Evolutionary conservation across 2,888 invertebrate genomes (phyloP), one percentile per base, ranked within the genome.

Genomic region (Agrochola circellaris): DNA sequence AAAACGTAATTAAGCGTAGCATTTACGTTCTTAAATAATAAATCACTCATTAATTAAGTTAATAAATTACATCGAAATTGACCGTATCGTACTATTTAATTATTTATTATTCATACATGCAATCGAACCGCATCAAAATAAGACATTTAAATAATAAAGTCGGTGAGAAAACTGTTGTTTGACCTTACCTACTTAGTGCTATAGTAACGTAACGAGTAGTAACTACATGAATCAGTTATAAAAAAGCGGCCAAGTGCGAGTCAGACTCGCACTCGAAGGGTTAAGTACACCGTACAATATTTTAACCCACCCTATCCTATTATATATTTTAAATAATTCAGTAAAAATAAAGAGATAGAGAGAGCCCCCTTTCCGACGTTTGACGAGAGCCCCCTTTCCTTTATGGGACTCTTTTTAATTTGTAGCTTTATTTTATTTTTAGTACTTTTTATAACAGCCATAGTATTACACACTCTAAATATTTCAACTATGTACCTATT

Each of bases 31-130:
- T 4, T 38, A 56, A 77, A 48, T 68, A 71, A 72, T 68, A 83
- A 83, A 81, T 83, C 71, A 72, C 9, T 26, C 3, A 54, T 30
- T 62, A 62, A 77, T 68, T 68, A 62, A 0, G 15, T 45, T 45
- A 72, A 58, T 83, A 81, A 81, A 77, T 81, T 72, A 68, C 30
- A 45, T 54, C 15, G 48, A 83, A 62, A 70, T 67, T 62, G 58
- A 70, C 73, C 70, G 61, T 76, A 77, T 60, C 79, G 23, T 73
- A 70, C 30, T 51, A 68, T 81, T 75, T 60, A 70, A 68, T 75
- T 75, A 76, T 77, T 77, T 73, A 85, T 78, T 87, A 88, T 84
- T 86, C 73, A 89, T 85, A 65, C 60, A 83, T 86, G 86, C 84
- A 88, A 79, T 73, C 58, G 48, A 86, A 84, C 84, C 84, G 85